Evolutionary conservation across 2,888 invertebrate species (phyloP).

Genomic region (Caenorhabditis sp.): DNA sequence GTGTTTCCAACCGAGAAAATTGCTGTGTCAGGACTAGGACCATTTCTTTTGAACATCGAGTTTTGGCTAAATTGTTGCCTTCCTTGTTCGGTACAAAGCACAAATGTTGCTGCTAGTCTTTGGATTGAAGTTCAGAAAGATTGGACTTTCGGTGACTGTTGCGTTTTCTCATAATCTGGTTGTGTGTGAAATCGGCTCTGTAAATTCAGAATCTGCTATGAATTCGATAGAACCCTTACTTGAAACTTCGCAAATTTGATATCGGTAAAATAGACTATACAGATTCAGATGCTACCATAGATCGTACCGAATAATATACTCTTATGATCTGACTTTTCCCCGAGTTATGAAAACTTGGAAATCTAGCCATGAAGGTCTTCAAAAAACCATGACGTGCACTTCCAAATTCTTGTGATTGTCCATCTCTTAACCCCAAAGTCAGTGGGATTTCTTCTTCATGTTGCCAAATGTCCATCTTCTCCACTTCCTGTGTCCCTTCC

Average conservation of each 20-base stretch:
- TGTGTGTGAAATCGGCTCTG: too few relatives aligned
- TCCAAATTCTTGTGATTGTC: conserved; percentile 13
- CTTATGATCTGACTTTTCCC: too few relatives aligned
- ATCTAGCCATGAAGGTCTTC: too few relatives aligned
- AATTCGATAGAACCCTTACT: too few relatives aligned
- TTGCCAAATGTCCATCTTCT: conserved; percentile 36
- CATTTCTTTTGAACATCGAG: conserved; percentile 24
- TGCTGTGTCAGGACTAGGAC: conserved; percentile 32
- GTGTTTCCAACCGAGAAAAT: conserved; percentile 52
- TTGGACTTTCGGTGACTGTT: neutral
- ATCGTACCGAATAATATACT: too few relatives aligned
- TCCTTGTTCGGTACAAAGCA: conserved; percentile 11
- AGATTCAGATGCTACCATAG: too few relatives aligned
- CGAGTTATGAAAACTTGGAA: too few relatives aligned
- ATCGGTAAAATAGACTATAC: too few relatives aligned
- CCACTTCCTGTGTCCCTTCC: conserved; percentile 41
- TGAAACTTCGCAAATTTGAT: too few relatives aligned
- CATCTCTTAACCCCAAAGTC: conserved; percentile 20
- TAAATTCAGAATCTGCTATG: too few relatives aligned
- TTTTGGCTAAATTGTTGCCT: conserved; percentile 5
- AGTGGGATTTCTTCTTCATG: conserved; percentile 30
- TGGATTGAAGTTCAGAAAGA: too few relatives aligned
- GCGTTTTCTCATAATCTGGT: too few relatives aligned
- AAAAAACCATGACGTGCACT: conserved; percentile 30
- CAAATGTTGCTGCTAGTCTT: neutral